Evolutionary conservation across 2,888 invertebrate genomes (phyloP), one percentile per base, ranked within the genome.

Genomic region (Iphiclides podalirius): DNA sequence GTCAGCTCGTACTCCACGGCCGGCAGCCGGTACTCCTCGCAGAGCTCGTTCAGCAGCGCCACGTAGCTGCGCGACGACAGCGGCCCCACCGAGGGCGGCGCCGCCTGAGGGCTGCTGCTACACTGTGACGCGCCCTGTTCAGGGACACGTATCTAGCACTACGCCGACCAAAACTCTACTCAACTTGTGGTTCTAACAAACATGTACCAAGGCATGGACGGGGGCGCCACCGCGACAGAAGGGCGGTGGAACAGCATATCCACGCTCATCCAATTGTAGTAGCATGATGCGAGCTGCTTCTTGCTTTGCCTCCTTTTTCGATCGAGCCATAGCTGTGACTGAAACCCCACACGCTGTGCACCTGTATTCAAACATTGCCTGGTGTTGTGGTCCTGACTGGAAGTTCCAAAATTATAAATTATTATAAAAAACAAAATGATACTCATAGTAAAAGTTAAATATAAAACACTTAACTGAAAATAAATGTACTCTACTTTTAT

Each of bases 301-400:
- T 63, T 92, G 92, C 68, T 92, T 92, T 6, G 91, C 91, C 52
- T 91, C 90, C 70, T 82, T 82, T 64, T 85, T 85, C 52, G 79
- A 91, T 59, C 90, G 90, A 11, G 91, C 91, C 17, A 75, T 60
- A 6, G 83, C 88, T 1, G 63, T 61, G 20, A 80, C 79, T 2
- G 61, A 55, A 12, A 67, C 66, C 8, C 82, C 84, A 20, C 54
- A 61, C 26, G 87, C 82, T 46, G 60, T 45, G 66, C 90, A 90
- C 52, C 83, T 72, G 71, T 85, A 86, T 75, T 89, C 78, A 71
- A 90, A 89, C 63, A 61, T 64, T 0, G 78, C 67, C 54, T 59
- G 67, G 63, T 85, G 85, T 41, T 78, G 70, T 1, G 81, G 85
- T 2, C 86, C 86, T 6, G 74, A 62, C 85, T 85, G n/a, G n/a